Percentiles rank a stretch among this genome's conserved stretches.
Evolutionary conservation across 2,797 vertebrate genomes (phyloP).

Genomic region (Trichosurus vulpecula): DNA sequence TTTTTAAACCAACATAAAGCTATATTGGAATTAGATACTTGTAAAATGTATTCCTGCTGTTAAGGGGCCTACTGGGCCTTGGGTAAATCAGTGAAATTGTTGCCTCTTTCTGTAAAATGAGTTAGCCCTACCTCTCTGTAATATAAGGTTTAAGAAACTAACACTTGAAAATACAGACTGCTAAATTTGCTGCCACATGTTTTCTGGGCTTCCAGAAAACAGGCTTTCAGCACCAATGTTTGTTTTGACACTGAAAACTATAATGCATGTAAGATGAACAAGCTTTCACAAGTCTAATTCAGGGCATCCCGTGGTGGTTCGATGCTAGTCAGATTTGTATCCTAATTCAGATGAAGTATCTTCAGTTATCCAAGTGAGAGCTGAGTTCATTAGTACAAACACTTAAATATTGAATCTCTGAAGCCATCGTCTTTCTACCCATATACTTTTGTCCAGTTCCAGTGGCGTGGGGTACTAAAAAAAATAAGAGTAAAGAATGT

Average conservation of each 20-base stretch:
- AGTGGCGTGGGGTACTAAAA: neutral
- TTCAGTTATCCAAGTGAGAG: neutral
- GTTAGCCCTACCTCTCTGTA: neutral
- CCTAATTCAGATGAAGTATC: constrained; percentile 6
- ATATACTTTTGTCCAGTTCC: neutral
- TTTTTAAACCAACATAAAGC: neutral
- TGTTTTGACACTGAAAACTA: constrained; percentile 11
- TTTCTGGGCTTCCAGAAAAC: constrained; percentile 9
- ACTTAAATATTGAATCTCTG: constrained; percentile 17
- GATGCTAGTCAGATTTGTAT: neutral
- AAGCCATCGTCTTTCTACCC: neutral
- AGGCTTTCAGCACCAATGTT: constrained; percentile 41
- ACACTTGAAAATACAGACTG: neutral
- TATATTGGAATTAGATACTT: neutral
- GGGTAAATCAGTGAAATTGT: constrained; percentile 22
- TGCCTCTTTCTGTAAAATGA: constrained; percentile 47
- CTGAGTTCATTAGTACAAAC: constrained; percentile 7
- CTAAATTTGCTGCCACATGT: neutral
- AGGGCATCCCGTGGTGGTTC: neutral
- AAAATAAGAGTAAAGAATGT: neutral
- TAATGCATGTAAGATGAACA: constrained; percentile 30
- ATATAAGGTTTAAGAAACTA: neutral
- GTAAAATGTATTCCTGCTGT: neutral
- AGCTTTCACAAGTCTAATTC: constrained; percentile 25
- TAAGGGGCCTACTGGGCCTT: neutral